Evolutionary conservation across 2,888 invertebrate species (phyloP).

Genomic region (Cactoblastis cactorum): DNA sequence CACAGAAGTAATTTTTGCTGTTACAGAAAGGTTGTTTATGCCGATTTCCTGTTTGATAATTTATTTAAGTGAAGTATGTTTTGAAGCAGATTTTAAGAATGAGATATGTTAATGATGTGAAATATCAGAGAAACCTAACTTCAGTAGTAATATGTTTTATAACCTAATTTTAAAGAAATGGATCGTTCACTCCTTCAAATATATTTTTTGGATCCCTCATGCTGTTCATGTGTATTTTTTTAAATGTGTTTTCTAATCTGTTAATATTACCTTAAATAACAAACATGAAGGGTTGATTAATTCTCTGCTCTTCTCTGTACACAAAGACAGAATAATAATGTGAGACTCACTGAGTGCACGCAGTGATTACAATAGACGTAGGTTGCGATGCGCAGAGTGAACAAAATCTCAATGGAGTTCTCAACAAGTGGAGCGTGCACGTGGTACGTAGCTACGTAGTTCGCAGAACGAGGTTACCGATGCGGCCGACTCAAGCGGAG

Average conservation of each 20-base stretch:
- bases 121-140: no score
- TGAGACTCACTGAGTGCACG: constrained; percentile 78
- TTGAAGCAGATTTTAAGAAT: no score
- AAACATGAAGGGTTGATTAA: constrained; percentile 13
- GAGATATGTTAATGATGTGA: no score
- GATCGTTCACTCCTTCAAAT: no score
- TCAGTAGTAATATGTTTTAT: no score
- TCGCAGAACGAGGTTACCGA: constrained; percentile 72
- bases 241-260: not conserved
- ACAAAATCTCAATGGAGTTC: constrained; percentile 70
- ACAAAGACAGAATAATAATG: constrained; percentile 70
- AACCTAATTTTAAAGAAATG: no score
- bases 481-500: constrained; percentile 70
- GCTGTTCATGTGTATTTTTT: no score
- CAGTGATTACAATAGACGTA: constrained; percentile 75
- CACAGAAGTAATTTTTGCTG: no score
- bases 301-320: constrained; percentile 47
- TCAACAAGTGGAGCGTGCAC: constrained; percentile 70
- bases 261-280: not conserved
- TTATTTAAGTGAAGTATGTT: no score
- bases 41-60: no score
- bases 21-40: no score
- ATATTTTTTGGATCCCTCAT: no score
- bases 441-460: constrained; percentile 73
- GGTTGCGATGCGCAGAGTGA: constrained; percentile 66